A percentile compares a stretch with the other conserved stretches of the same genome.
Evolutionary conservation across 2,888 invertebrate species (phyloP).

Genomic region (Onchidella celtica): DNA sequence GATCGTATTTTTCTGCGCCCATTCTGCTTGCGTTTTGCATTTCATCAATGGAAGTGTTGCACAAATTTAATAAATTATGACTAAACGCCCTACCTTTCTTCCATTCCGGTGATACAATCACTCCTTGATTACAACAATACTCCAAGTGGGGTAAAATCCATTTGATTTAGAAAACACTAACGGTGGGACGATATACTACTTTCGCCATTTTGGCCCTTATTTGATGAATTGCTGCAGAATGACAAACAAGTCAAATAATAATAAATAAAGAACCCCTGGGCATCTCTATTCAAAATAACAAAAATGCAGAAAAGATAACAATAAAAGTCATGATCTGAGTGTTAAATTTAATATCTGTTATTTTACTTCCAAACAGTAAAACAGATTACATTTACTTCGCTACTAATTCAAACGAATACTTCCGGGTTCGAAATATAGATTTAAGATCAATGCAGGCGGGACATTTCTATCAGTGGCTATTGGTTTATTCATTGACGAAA

Average conservation of each 20-base stretch:
- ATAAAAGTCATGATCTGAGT: not conserved
- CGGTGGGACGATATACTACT: not conserved
- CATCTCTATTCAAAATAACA: no score
- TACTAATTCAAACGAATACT: not conserved
- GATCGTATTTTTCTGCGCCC: no score
- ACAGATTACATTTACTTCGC: not conserved
- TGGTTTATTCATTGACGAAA: no score
- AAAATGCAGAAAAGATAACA: not conserved
- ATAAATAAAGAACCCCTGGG: no score
- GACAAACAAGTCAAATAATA: not conserved
- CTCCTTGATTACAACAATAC: not conserved
- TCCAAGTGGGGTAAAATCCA: not conserved
- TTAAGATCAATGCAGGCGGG: not conserved
- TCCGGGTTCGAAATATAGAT: not conserved
- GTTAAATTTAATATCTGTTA: not conserved
- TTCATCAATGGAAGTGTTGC: no score
- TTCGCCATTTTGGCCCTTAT: constrained; percentile 41
- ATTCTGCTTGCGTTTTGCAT: no score
- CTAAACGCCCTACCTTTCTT: constrained; percentile 29
- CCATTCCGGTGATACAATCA: not conserved
- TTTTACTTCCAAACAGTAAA: not conserved
- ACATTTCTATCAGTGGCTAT: not conserved
- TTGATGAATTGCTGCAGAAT: constrained; percentile 35
- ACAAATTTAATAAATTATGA: no score
- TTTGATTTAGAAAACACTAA: not conserved